phyloP scores from a whole-genome alignment of 1,140 invertebrate genomes.

The Oppia nitens region DNA sequence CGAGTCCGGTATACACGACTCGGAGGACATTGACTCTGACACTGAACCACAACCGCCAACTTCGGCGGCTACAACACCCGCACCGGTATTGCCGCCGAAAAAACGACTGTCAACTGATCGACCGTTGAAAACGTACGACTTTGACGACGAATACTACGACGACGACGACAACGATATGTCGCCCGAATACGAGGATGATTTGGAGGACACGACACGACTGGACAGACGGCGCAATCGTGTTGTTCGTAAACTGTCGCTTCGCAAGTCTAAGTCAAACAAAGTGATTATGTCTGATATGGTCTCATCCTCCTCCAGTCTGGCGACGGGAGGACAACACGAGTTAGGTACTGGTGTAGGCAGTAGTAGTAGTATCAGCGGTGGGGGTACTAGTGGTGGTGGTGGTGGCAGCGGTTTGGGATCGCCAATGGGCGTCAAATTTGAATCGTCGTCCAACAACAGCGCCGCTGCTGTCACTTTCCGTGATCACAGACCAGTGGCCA shows the following conservation, averaged over 20 bases:
- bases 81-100: not conserved
- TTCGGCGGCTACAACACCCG: not conserved
- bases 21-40: too few relatives aligned
- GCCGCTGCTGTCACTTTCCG: too few relatives aligned
- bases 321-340: too few relatives aligned
- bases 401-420: too few relatives aligned
- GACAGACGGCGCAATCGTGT: conserved; percentile 13
- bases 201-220: conserved; percentile 3
- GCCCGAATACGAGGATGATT: conserved; percentile 6
- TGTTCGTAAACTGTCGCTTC: conserved; percentile 14
- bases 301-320: not conserved
- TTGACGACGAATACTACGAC: not conserved
- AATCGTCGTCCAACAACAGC: too few relatives aligned
- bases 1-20: too few relatives aligned
- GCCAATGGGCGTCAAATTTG: too few relatives aligned
- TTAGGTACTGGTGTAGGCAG: too few relatives aligned
- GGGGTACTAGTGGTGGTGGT: not conserved
- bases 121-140: not conserved
- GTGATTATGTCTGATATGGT: not conserved
- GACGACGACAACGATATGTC: not conserved
- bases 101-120: not conserved
- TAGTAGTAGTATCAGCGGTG: not conserved
- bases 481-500: not conserved
- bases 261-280: conserved; percentile 15
- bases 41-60: not conserved